A percentile compares a stretch with the other conserved stretches of the same genome.
phyloP scores from a whole-genome alignment of 30 jellyfish, hydroid and myxozoan genomes.

The Pelagia noctiluca region DNA sequence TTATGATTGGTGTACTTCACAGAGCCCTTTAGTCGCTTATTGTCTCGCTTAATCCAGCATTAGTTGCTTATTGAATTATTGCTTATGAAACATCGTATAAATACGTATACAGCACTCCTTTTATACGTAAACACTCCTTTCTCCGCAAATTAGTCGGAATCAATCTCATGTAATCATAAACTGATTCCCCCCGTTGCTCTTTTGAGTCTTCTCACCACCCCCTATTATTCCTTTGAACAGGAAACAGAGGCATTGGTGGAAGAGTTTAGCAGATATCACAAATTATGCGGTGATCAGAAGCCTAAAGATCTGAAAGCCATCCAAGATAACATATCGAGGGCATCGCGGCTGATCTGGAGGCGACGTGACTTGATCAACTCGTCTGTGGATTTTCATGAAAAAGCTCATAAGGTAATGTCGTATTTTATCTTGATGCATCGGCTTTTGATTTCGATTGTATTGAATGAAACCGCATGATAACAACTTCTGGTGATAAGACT shows the following conservation, averaged over 20 bases:
- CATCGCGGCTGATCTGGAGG: slow-evolving; percentile 6
- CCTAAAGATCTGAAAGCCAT: slow-evolving; percentile 3
- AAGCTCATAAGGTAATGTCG: slow-evolving; percentile 31
- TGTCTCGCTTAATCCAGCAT: too few relatives aligned
- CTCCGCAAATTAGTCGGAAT: too few relatives aligned
- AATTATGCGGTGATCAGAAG: slow-evolving; percentile 23
- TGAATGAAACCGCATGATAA: too few relatives aligned
- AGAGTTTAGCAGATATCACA: slow-evolving; percentile 57
- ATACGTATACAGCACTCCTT: too few relatives aligned
- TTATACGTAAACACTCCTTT: too few relatives aligned
- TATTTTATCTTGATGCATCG: neutral
- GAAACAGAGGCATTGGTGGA: slow-evolving; percentile 48
- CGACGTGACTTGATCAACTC: slow-evolving; percentile 43
- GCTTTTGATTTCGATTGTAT: too few relatives aligned
- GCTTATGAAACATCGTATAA: too few relatives aligned
- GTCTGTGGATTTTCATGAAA: slow-evolving; percentile 64
- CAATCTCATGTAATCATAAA: too few relatives aligned
- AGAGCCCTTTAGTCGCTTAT: too few relatives aligned
- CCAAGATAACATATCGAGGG: slow-evolving; percentile 9
- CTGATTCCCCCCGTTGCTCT: neutral
- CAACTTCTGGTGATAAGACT: too few relatives aligned
- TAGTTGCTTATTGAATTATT: too few relatives aligned
- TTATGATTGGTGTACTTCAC: too few relatives aligned
- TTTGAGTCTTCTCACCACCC: neutral
- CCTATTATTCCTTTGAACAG: slow-evolving; percentile 47